Evolutionary conservation across 2,113 vertebrate species (phyloP).

Genomic region (Psittacula cyanocephala): DNA sequence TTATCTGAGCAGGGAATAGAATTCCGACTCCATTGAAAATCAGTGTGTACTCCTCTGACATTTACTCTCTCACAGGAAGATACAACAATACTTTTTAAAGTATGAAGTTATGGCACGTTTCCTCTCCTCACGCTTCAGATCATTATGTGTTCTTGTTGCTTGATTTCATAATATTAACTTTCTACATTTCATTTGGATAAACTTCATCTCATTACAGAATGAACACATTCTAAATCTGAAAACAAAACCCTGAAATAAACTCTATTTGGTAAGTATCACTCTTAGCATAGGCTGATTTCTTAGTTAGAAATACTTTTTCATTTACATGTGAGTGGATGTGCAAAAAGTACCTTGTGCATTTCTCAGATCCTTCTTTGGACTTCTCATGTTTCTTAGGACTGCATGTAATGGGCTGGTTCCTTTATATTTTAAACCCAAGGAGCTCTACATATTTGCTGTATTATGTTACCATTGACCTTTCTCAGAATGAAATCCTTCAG

Average conservation of each 20-base stretch:
- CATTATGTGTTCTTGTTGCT: neutral
- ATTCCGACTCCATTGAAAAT: neutral
- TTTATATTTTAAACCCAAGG: neutral
- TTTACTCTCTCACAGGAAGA: neutral
- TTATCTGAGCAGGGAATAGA: neutral
- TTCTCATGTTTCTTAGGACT: neutral
- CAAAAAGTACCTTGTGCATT: neutral
- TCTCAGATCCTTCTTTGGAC: neutral
- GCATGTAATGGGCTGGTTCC: neutral
- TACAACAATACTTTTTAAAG: neutral
- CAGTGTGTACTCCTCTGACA: neutral
- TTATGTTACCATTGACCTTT: neutral
- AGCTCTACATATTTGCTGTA: neutral
- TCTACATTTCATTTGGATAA: neutral
- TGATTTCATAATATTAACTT: neutral
- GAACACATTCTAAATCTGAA: neutral
- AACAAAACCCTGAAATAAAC: neutral
- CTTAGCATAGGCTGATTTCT: neutral
- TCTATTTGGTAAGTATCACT: neutral
- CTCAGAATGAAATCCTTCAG: neutral
- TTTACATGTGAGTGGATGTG: neutral
- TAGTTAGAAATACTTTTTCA: neutral
- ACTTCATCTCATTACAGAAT: neutral
- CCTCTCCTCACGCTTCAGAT: neutral
- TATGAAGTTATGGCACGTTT: neutral